phyloP scores from a whole-genome alignment of 2,113 vertebrate species.

The Turnix velox region DNA sequence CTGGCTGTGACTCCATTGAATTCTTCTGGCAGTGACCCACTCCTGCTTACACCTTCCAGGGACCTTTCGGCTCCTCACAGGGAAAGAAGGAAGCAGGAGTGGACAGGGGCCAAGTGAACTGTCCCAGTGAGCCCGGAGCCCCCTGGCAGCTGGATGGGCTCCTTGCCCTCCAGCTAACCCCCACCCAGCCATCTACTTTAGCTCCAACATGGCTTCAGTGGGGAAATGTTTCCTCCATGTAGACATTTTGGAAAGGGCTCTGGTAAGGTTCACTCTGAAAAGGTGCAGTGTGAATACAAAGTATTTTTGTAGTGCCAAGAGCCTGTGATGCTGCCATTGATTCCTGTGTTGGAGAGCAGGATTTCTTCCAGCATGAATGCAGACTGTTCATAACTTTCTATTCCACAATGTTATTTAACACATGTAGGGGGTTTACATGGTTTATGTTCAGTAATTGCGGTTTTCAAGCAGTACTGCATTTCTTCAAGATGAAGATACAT shows the following conservation, averaged over 20 bases:
- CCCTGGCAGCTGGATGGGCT: accelerated
- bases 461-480: constrained; percentile 35
- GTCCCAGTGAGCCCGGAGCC: background rate
- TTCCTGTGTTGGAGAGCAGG: background rate
- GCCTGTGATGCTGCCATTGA: accelerated
- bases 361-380: background rate
- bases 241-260: background rate
- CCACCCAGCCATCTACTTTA: background rate
- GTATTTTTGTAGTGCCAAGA: background rate
- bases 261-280: background rate
- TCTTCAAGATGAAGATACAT: constrained; percentile 20
- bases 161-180: background rate
- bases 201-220: accelerated
- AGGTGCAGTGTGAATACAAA: background rate
- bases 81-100: background rate
- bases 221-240: background rate
- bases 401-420: background rate
- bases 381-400: background rate
- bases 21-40: background rate
- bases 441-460: constrained; percentile 17
- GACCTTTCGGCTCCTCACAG: background rate
- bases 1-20: background rate
- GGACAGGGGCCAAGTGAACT: background rate
- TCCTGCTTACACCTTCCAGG: background rate
- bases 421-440: background rate